A percentile compares a stretch with the other conserved stretches of the same genome.
Conservation (phyloP, 2,113 vertebrate species). For the Irena cyanogastra region DNA sequence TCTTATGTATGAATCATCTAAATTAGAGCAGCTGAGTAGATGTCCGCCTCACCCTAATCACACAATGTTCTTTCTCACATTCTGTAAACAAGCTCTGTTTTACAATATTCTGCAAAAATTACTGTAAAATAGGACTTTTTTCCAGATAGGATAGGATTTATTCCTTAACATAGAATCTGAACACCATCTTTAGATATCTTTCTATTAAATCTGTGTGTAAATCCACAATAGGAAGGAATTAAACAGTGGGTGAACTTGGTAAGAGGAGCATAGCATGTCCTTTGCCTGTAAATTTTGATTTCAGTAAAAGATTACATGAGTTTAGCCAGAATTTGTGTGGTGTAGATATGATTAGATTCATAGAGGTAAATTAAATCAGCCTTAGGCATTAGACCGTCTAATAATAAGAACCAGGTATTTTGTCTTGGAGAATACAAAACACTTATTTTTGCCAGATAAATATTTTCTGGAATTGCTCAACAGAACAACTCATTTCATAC, state of each 20-base stretch:
- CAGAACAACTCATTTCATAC: not conserved
- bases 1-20: not conserved
- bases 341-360: not conserved
- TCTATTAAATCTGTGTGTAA: not conserved
- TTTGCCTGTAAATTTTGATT: not conserved
- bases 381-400: not conserved
- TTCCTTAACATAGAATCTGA: not conserved
- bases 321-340: not conserved
- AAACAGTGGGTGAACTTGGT: not conserved
- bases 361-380: not conserved
- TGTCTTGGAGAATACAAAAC: not conserved
- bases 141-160: not conserved
- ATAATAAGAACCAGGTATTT: not conserved
- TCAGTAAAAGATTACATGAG: not conserved
- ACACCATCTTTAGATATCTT: not conserved
- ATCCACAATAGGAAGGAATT: not conserved
- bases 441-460: not conserved
- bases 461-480: not conserved
- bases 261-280: not conserved
- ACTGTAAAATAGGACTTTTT: not conserved
- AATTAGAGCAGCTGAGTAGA: not conserved
- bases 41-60: not conserved
- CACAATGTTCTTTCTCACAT: not conserved
- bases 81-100: not conserved
- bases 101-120: not conserved